A percentile compares a stretch with the other conserved stretches of the same genome.
These are phyloP conservation scores for Drosophila teissieri DNA, from an alignment of 1,140 invertebrate genomes.

Conservation along the genomic window DNA sequence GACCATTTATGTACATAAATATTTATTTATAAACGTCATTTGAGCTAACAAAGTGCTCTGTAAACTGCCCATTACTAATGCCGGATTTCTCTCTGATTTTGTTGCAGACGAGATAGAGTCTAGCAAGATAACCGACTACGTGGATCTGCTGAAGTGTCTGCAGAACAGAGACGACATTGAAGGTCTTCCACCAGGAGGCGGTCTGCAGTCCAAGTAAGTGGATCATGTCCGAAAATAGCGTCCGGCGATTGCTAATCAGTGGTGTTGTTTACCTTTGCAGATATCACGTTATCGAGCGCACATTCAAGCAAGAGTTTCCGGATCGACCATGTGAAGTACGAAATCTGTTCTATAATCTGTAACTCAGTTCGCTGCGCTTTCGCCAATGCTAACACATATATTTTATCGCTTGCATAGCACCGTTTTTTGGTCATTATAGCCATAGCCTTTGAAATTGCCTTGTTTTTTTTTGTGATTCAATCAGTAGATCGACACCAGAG, in stretches of 20 bases:
- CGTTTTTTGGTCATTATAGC: slow-evolving; percentile 31
- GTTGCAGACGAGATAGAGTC: slow-evolving; percentile 77
- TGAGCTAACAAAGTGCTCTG: slow-evolving; percentile 15
- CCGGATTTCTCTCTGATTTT: slow-evolving; percentile 30
- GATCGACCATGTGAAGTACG: slow-evolving; percentile 84
- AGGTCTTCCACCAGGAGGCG: slow-evolving; percentile 83
- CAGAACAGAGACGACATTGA: slow-evolving; percentile 76
- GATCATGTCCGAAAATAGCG: neutral
- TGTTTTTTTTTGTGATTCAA: slow-evolving; percentile 15
- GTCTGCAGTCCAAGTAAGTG: slow-evolving; percentile 80
- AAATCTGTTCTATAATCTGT: slow-evolving; percentile 77
- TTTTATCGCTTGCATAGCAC: slow-evolving; percentile 46
- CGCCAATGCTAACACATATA: slow-evolving; percentile 36
- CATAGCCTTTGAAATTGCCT: slow-evolving; percentile 33
- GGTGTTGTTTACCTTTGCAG: slow-evolving; percentile 47
- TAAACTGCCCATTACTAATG: neutral
- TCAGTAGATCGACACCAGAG: slow-evolving; percentile 12
- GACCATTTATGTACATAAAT: slow-evolving; percentile 61
- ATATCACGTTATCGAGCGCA: slow-evolving; percentile 82
- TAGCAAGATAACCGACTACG: slow-evolving; percentile 67
- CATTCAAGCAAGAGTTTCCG: slow-evolving; percentile 78
- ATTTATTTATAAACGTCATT: slow-evolving; percentile 36
- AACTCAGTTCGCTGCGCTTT: slow-evolving; percentile 45
- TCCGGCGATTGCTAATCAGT: slow-evolving; percentile 1
- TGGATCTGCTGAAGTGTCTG: slow-evolving; percentile 75